phyloP scores from a whole-genome alignment of 2,888 invertebrate genomes.

The Pristionchus japonicus region DNA sequence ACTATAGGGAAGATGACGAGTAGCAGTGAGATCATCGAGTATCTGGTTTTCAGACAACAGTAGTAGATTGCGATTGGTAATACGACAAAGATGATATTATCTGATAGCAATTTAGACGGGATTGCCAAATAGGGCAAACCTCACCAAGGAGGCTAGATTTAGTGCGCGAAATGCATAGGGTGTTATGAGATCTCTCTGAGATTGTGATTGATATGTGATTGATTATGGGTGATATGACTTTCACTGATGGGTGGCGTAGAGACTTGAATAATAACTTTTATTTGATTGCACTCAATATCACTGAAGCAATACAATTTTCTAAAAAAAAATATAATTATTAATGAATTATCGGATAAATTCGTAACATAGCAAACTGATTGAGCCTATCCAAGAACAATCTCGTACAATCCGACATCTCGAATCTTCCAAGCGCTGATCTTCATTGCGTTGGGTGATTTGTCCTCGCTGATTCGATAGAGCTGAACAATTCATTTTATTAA shows the following conservation, averaged over 20 bases:
- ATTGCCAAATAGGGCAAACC: neutral
- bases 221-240: neutral
- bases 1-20: neutral
- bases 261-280: neutral
- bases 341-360: too few species aligned
- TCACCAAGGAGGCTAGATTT: neutral
- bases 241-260: too few species aligned
- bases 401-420: neutral
- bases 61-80: neutral
- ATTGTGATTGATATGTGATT: neutral
- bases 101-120: neutral
- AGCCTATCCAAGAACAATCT: neutral
- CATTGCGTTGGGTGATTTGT: neutral
- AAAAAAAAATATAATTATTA: too few species aligned
- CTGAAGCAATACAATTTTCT: too few species aligned
- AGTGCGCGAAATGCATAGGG: neutral
- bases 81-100: neutral
- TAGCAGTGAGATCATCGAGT: neutral
- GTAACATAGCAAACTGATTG: too few species aligned
- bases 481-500: neutral
- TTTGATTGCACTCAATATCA: too few species aligned
- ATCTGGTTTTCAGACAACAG: neutral
- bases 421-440: neutral
- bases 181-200: neutral
- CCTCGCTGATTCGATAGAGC: neutral